Base-by-base conservation (phyloP, 2,888 invertebrate species). In the Philaethria dido region DNA sequence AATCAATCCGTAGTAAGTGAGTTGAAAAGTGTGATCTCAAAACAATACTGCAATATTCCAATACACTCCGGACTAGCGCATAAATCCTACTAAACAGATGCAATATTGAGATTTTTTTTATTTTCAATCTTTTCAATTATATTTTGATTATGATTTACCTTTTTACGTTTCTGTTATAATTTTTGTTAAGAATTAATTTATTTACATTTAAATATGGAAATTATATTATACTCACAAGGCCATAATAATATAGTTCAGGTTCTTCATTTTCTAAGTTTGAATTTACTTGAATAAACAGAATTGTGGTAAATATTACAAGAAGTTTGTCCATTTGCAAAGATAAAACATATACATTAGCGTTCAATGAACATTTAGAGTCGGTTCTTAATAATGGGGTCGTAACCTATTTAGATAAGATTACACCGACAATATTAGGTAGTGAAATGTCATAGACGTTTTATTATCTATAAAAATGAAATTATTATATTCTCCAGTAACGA, bases 221-320 rank as follows among this genome's bases (percentile, higher is more conserved):
- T 44, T 16, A 44, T 16, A 8, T 3, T n/a, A 52, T 73, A 88
- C 90, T 90, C 77, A 90, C 92, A 74, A 88, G 78, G 33, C 89
- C 91, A 77, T 91, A 91, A 73, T 92, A 92, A 74, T 89, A 91
- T 36, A 89, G 75, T 14, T 77, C 80, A 42, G 86, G 80, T 63
- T 86, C 85, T 22, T 85, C 84, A 69, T 66, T 79, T 63, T 84
- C 81, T 69, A 78, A 73, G 55, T 77, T 71, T 3, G 74, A 66
- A 44, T 64, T 66, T 42, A 72, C 77, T 64, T 57, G 69, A 66
- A 64, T 66, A 69, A 73, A 74, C 45, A 82, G 54, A 70, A 72
- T 60, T 47, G 81, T 69, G 57, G 85, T 54, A 52, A 84, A 69
- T 48, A 83, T 69, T 72, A 79, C 65, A 69, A 73, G 76, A 63